These are phyloP conservation scores for Electrona antarctica DNA, from an alignment of 2,113 vertebrate genomes.

Conservation along the genomic window DNA sequence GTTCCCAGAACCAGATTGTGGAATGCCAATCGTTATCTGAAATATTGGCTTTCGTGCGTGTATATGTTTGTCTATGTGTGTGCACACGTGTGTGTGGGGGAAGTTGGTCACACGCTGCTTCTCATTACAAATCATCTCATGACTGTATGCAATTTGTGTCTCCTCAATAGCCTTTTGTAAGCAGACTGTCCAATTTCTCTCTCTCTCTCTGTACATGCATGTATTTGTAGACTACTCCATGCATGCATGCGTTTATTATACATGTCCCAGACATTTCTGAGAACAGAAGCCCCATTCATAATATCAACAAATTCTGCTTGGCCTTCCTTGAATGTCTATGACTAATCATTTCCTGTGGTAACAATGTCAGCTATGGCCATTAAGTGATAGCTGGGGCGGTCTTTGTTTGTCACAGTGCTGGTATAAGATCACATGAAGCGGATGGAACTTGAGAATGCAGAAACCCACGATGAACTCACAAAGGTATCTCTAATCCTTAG, in stretches of 20 bases:
- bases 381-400: slow-evolving; percentile 38
- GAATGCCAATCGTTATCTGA: slow-evolving; percentile 40
- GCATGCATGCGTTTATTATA: no score
- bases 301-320: slow-evolving; percentile 56
- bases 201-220: slow-evolving; percentile 20
- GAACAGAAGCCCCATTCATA: slow-evolving; percentile 32
- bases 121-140: slow-evolving; percentile 70
- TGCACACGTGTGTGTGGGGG: slow-evolving; percentile 19
- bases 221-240: no score
- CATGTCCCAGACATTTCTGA: slow-evolving; percentile 10
- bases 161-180: slow-evolving; percentile 60
- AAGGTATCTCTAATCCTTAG: slow-evolving; percentile 63
- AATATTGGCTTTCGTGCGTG: background rate
- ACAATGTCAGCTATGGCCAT: slow-evolving; percentile 30
- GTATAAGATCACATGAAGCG: slow-evolving; percentile 13
- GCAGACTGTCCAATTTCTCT: slow-evolving; percentile 39
- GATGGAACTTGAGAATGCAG: slow-evolving; percentile 51
- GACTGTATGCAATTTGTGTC: slow-evolving; percentile 66
- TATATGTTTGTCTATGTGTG: slow-evolving; percentile 14
- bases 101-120: slow-evolving; percentile 59
- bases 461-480: slow-evolving; percentile 52
- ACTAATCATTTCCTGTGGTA: slow-evolving; percentile 33
- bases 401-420: slow-evolving; percentile 35
- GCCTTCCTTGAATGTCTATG: slow-evolving; percentile 17
- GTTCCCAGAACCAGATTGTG: slow-evolving; percentile 24